Evolutionary conservation across 2,888 invertebrate species (phyloP), one percentile per base, ranked within the genome.

Genomic region (Rosalia funebris): DNA sequence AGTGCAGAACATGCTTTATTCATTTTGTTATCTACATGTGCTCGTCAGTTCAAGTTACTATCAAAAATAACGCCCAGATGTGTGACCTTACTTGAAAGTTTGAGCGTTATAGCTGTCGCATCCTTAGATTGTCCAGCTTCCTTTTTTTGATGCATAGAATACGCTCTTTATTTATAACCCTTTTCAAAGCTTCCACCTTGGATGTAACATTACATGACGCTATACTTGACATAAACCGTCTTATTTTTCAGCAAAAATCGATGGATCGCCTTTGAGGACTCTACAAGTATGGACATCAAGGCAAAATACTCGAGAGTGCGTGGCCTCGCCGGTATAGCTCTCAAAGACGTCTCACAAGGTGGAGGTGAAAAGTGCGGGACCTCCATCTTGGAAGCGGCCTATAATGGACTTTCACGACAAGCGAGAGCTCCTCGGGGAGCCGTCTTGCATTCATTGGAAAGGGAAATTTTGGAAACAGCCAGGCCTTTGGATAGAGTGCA

Each of bases 241-340:
- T n/a, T n/a, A n/a, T n/a, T 53, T 71, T 73, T 5, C 73, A 88
- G 88, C 75, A 85, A 88, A 74, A 84, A 84, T 46, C 86, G 87
- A 11, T 92, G 92, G 91, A 85, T 92, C 48, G 88, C 91, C 2
- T 91, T 91, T 75, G 92, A 92, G 73, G 92, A 92, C 75, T 81
- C 87, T 0, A 88, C 87, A 12, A 90, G 90, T 44, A 85, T 89
- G 12, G 88, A 89, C 72, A 91, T 91, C 67, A 92, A 91, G 83
- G 89, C 89, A 9, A 91, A 91, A 78, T 92, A 92, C 78, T 85
- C 87, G 0, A 79, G 91, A 19, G 85, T 92, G 9, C 84, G 91
- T 0, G 89, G 89, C 1, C 79, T 92, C 7, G 91, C 89, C 0
- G 91, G 91, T 0, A 77, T 90, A 15, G 90, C 88, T 0, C 78